Evolutionary conservation across 2,888 invertebrate genomes (phyloP).

Genomic region (Andrena dorsata): DNA sequence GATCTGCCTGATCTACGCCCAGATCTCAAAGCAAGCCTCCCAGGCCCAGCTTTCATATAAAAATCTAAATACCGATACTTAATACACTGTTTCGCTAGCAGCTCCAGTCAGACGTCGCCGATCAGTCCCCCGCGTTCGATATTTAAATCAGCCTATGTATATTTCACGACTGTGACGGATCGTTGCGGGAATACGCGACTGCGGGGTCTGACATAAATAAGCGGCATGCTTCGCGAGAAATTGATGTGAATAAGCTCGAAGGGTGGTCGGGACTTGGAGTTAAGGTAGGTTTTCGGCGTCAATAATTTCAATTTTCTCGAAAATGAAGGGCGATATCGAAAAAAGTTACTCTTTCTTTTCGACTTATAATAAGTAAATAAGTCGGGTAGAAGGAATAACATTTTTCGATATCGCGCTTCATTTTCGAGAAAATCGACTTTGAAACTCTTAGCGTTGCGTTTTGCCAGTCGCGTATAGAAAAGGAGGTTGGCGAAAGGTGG

Average conservation of each 20-base stretch:
- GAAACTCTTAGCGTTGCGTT: too few species aligned
- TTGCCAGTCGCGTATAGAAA: too few species aligned
- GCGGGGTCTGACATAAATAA: slow-evolving; percentile 17
- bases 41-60: not conserved
- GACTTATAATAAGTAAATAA: too few species aligned
- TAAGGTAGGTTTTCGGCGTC: not conserved
- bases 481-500: not conserved
- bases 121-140: not conserved
- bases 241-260: slow-evolving; percentile 8
- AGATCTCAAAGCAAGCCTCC: not conserved
- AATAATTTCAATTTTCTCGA: too few species aligned
- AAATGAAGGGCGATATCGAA: too few species aligned
- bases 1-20: not conserved
- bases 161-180: not conserved
- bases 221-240: not conserved
- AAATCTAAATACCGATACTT: not conserved
- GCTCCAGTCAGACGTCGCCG: not conserved
- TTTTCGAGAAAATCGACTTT: too few species aligned
- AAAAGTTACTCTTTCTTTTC: too few species aligned
- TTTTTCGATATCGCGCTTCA: too few species aligned
- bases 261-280: slow-evolving; percentile 6
- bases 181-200: not conserved
- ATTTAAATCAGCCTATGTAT: not conserved
- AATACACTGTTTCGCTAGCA: not conserved
- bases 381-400: too few species aligned